phyloP scores from a whole-genome alignment of 2,113 vertebrate genomes.

The Coracopsis vasa region DNA sequence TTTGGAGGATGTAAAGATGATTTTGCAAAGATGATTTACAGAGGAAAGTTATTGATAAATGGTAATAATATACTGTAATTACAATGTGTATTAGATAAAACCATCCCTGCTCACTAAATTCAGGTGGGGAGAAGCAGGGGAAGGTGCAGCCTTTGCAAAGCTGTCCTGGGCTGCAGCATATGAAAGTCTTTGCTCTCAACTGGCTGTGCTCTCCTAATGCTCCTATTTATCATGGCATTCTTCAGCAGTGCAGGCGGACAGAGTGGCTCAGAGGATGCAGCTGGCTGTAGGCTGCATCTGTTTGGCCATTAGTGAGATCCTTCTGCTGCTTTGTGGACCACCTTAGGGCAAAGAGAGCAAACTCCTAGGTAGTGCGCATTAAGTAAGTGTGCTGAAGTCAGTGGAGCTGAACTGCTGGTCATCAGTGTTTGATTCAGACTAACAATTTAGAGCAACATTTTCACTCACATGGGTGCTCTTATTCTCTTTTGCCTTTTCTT shows the following conservation, averaged over 20 bases:
- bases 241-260: background rate
- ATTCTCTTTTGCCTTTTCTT: background rate
- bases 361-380: background rate
- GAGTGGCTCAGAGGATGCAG: background rate
- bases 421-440: background rate
- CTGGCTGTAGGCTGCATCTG: background rate
- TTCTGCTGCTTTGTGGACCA: background rate
- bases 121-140: background rate
- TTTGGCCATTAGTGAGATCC: background rate
- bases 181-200: background rate
- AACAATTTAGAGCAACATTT: background rate
- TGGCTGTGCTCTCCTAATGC: background rate
- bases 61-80: background rate
- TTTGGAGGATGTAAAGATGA: background rate
- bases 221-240: background rate
- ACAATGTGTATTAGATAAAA: background rate
- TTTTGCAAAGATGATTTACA: background rate
- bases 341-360: background rate
- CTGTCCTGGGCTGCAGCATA: background rate
- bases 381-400: background rate
- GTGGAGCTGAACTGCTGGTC: background rate
- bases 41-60: background rate
- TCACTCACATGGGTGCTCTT: background rate
- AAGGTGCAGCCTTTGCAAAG: background rate
- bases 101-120: background rate